phyloP scores from a whole-genome alignment of 2,888 invertebrate species.

The Proisotoma minuta region DNA sequence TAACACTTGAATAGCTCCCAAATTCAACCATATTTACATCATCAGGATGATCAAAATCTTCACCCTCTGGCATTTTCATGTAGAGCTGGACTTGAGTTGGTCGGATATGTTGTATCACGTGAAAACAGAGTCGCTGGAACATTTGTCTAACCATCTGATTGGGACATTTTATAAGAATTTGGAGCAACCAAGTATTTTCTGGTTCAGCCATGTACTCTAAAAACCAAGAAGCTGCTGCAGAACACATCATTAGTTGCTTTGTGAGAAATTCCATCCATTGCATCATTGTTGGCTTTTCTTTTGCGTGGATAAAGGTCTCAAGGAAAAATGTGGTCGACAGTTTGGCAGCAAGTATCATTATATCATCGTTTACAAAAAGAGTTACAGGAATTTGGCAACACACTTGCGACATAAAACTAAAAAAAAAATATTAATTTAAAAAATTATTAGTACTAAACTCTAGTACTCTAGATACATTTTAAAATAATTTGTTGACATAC shows the following conservation, averaged over 20 bases:
- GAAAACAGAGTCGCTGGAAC: conserved; percentile 91
- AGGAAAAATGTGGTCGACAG: conserved; percentile 90
- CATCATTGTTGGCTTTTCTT: conserved; percentile 95
- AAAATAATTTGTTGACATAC: conserved; percentile 55
- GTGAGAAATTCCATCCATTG: conserved; percentile 93
- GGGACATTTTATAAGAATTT: conserved; percentile 89
- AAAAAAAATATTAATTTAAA: conserved; percentile 44
- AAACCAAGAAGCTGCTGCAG: conserved; percentile 86
- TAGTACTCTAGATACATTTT: neutral
- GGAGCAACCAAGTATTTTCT: conserved; percentile 82
- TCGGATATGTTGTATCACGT: conserved; percentile 81
- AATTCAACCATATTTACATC: conserved; percentile 58
- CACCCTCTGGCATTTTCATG: conserved; percentile 54
- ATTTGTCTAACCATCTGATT: conserved; percentile 95
- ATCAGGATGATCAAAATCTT: conserved; percentile 58
- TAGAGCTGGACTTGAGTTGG: conserved; percentile 64
- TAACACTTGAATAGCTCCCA: conserved; percentile 81
- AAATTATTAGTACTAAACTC: conserved; percentile 8
- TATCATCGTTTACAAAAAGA: conserved; percentile 69
- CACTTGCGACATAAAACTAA: conserved; percentile 92
- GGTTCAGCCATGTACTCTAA: conserved; percentile 87
- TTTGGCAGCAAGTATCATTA: conserved; percentile 79
- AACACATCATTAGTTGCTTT: conserved; percentile 88
- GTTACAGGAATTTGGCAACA: conserved; percentile 91
- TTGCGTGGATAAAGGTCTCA: conserved; percentile 93